These are phyloP conservation scores for Calcarius ornatus DNA, from an alignment of 2,113 vertebrate species.

Conservation along the genomic window DNA sequence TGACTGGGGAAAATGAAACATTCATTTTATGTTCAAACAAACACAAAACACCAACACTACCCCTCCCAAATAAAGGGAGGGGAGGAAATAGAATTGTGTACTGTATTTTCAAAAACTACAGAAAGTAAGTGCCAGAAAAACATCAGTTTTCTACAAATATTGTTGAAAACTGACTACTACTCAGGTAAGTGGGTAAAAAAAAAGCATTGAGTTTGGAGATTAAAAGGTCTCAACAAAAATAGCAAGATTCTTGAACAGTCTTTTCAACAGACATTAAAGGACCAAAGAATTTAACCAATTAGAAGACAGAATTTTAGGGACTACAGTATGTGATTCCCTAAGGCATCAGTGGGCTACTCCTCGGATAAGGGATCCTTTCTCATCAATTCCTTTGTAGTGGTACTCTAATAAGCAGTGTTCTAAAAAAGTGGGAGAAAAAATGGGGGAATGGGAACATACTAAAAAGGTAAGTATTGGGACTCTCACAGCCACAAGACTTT, in stretches of 20 bases:
- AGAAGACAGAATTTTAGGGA: neutral
- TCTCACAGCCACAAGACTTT: neutral
- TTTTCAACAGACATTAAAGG: neutral
- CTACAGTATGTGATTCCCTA: neutral
- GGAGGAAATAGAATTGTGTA: neutral
- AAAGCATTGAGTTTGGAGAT: neutral
- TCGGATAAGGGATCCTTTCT: neutral
- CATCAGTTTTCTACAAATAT: neutral
- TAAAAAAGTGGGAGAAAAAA: neutral
- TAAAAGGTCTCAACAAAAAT: neutral
- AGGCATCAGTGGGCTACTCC: neutral
- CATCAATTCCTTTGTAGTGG: neutral
- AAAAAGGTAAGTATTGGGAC: neutral
- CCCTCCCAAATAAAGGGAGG: neutral
- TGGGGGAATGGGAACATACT: neutral
- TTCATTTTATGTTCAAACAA: neutral
- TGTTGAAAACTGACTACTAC: neutral
- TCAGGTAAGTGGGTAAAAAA: neutral
- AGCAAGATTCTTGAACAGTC: neutral
- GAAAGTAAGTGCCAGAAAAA: neutral
- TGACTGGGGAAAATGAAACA: neutral
- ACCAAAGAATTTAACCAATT: neutral
- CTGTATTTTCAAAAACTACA: neutral
- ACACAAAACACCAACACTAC: neutral
- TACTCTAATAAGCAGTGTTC: neutral